Conservation (phyloP, 2,888 invertebrate species). For the Aphodius granarius region DNA sequence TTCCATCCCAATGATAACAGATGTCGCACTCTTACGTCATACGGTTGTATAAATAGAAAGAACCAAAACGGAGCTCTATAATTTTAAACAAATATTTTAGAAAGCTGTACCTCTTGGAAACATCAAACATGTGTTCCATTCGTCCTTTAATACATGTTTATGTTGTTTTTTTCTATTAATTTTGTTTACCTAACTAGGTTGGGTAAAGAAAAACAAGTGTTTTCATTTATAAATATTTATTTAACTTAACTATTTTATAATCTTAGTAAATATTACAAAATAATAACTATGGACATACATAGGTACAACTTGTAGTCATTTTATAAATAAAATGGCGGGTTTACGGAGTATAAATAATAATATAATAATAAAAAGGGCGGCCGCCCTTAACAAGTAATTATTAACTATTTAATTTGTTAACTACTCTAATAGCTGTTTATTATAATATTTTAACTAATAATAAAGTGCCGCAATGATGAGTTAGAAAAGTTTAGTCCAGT, state of each 20-base stretch:
- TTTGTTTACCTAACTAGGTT: background rate
- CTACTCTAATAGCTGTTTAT: background rate
- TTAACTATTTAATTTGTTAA: conserved; percentile 6
- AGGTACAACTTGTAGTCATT: conserved; percentile 11
- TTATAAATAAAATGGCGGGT: conserved; percentile 10
- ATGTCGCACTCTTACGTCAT: conserved; percentile 8
- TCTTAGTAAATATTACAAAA: conserved; percentile 29
- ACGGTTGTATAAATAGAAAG: conserved; percentile 8
- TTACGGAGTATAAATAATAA: conserved; percentile 4
- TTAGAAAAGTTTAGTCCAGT: conserved; percentile 6
- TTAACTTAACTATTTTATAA: conserved; percentile 40
- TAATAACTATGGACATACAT: conserved; percentile 22
- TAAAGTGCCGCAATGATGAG: conserved; percentile 9
- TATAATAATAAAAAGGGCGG: conserved; percentile 5
- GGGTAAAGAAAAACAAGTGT: conserved; percentile 6
- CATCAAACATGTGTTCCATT: background rate
- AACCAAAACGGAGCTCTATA: background rate
- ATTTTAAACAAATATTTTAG: background rate
- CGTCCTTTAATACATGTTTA: background rate
- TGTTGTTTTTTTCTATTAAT: background rate
- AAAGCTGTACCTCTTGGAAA: background rate
- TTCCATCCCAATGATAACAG: conserved; percentile 4
- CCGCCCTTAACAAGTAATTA: conserved; percentile 7
- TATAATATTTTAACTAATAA: background rate
- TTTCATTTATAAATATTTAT: conserved; percentile 41